Conservation (phyloP, 2,797 vertebrate species). For the Corythornis leucogaster region DNA sequence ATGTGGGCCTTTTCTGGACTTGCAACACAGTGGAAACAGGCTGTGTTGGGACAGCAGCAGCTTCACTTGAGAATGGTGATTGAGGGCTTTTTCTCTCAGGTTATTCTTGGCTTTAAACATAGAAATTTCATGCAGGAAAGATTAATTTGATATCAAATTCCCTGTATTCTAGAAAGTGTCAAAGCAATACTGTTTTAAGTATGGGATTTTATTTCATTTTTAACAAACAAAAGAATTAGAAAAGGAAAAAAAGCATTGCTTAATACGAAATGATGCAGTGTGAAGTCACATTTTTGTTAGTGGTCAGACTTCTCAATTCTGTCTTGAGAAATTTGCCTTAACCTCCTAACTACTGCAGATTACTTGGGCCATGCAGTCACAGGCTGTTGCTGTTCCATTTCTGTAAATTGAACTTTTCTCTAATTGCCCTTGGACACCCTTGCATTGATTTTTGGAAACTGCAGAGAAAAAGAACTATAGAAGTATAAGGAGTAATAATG, state of each 20-base stretch:
- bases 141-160: background rate
- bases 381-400: background rate
- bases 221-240: background rate
- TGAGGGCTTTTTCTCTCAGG: background rate
- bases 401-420: background rate
- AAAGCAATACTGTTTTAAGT: background rate
- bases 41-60: background rate
- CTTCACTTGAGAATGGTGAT: background rate
- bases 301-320: background rate
- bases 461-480: background rate
- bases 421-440: background rate
- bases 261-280: background rate
- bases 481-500: background rate
- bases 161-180: background rate
- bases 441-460: background rate
- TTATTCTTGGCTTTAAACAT: background rate
- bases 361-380: background rate
- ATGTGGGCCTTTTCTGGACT: background rate
- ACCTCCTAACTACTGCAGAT: background rate
- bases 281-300: background rate
- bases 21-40: background rate
- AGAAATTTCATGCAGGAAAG: background rate
- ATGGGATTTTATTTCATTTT: no score
- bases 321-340: background rate
- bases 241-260: no score